Base-by-base conservation (phyloP, 2,888 invertebrate species). In the Hypena proboscidalis region DNA sequence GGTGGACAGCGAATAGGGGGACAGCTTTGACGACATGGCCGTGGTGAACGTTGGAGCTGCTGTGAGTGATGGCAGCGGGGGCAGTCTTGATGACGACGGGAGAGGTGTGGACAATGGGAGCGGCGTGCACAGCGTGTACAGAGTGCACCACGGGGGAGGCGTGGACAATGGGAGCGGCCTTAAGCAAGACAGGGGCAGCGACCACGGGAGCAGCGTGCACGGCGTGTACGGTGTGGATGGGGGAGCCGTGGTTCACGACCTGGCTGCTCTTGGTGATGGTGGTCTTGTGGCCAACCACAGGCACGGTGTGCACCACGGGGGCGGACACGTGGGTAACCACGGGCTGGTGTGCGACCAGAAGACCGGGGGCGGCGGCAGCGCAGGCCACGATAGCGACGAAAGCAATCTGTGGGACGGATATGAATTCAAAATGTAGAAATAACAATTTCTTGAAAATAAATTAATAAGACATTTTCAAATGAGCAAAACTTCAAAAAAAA, bases 371-470 rank as follows among this genome's bases (percentile, higher is more conserved):
- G 64, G 90, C 90, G 37, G 88, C 89, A 50, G 78, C 91, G 77
- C 83, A 89, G 53, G 92, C 92, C 74, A 92, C 60, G 70, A 92
- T 48, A 53, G 91, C 89, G 69, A 83, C 78, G 74, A 92, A 84
- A 37, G 83, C 84, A 57, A 92, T 72, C 93, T 93, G 78, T 7
- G 9, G 47, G 40, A 13, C 6, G 26, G 33, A 17, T 7, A 9
- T 14, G 6, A 29, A 14, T n/a, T 25, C 1, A 11, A 2, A 15
- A 26, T 5, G 11, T 7, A n/a, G 4, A 17, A n/a, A 19, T 19
- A 3, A 32, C 15, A n/a, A 20, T 15, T 41, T 25, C 25, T 38
- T 19, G 11, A 22, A 34, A 32, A 50, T 9, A 26, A 25, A 13
- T 10, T 11, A n/a, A n/a, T n/a, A n/a, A n/a, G n/a, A n/a, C n/a